Conservation (phyloP, 2,888 invertebrate genomes). For the Lasius platythorax region DNA sequence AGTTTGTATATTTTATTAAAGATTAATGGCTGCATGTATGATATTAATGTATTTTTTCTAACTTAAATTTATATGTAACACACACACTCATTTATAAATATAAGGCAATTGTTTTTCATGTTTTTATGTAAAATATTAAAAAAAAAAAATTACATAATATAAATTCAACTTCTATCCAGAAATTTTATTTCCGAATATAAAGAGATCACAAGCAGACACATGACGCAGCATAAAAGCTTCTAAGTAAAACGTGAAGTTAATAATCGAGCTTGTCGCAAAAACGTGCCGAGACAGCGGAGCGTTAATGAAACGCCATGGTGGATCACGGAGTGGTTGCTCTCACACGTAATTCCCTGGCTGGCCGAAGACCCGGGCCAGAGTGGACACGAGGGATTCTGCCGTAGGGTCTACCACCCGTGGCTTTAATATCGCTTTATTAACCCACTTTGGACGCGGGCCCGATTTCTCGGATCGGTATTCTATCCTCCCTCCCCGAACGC, state of each 20-base stretch:
- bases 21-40: background rate
- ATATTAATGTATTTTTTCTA: background rate
- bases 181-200: background rate
- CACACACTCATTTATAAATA: background rate
- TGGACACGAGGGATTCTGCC: constrained; percentile 81
- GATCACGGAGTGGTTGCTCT: constrained; percentile 67
- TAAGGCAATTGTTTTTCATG: background rate
- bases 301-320: constrained; percentile 81
- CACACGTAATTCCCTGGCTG: constrained; percentile 75
- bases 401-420: constrained; percentile 79
- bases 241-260: constrained; percentile 30
- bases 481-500: background rate
- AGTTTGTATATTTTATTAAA: constrained; percentile 16
- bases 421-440: constrained; percentile 85
- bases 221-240: background rate
- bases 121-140: background rate
- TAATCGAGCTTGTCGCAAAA: constrained; percentile 43
- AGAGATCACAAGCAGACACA: background rate
- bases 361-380: constrained; percentile 72
- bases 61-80: background rate
- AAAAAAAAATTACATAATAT: background rate
- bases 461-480: constrained; percentile 39
- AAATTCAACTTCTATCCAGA: background rate
- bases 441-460: constrained; percentile 79
- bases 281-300: constrained; percentile 63